Evolutionary conservation across 2,113 vertebrate species (phyloP), one percentile per base, ranked within the genome.

Genomic region (Rhea pennata): DNA sequence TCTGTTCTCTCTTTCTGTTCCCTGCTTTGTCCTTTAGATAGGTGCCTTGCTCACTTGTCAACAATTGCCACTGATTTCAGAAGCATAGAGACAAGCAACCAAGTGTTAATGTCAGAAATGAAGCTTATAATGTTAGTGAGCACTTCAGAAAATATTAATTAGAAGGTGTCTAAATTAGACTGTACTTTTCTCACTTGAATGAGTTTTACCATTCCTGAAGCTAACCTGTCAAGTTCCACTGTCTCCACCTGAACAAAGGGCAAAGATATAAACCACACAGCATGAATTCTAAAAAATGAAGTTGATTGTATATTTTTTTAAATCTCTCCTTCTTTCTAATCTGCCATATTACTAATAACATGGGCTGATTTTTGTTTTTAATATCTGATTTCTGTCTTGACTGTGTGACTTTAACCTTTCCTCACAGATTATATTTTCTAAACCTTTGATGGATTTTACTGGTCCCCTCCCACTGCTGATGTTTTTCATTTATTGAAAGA

Each of bases 361-460:
- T 76, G 81, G 74, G 17, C 70, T 83, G 92, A 64, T 84, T 95
- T 97, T 94, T 84, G 42, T 19, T 93, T 96, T 96, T 96, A 97
- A 96, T 97, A 96, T 96, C 80, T 79, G 95, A 77, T 96, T 97
- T 88, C 61, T 88, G 69, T 97, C 91, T 97, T 96, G 81, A 97
- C 94, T 92, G n/a, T 74, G n/a, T 91, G 93, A 80, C 78, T 72
- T 91, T 97, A 97, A 90, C 92, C 92, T 95, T 95, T 87, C 78
- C 77, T 94, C 67, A 39, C 92, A 93, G 87, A 84, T 94, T 95
- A 94, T 93, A 48, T 96, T 95, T 95, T 95, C 79, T 92, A 96
- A 96, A 96, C 65, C 91, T 93, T 96, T 96, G 96, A 94, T 93
- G 95, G 91, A 86, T 96, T 97, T 96, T 95, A 15, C 92, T 96